Conservation (phyloP, 2,113 vertebrate species). For the Sphaerodactylus townsendi region DNA sequence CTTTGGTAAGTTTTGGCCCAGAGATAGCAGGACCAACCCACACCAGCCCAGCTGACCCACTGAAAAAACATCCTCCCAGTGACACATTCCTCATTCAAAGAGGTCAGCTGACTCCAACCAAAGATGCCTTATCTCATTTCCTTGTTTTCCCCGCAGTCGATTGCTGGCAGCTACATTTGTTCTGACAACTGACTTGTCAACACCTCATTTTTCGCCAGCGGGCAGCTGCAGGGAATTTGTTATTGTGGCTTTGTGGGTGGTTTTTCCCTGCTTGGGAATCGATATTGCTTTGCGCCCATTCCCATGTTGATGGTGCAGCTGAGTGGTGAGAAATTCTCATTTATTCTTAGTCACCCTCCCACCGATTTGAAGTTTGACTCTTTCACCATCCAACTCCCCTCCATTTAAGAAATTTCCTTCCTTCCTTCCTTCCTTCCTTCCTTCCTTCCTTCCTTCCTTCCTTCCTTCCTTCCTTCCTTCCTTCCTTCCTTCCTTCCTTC, state of each 20-base stretch:
- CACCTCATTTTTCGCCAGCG: neutral
- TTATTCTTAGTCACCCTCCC: slow-evolving; percentile 4
- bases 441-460: too few relatives aligned
- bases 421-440: too few relatives aligned
- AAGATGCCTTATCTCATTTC: neutral
- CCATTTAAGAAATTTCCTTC: too few relatives aligned
- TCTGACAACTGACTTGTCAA: slow-evolving; percentile 19
- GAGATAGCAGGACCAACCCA: neutral
- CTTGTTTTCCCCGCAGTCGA: slow-evolving; percentile 17
- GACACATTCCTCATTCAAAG: too few relatives aligned
- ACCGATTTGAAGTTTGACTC: neutral
- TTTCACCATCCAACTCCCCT: too few relatives aligned
- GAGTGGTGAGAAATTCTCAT: neutral
- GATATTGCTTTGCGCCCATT: neutral
- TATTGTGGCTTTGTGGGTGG: neutral
- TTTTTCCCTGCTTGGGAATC: neutral
- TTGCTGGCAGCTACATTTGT: slow-evolving; percentile 10
- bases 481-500: too few relatives aligned
- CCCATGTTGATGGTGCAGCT: neutral
- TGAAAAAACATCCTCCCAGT: neutral
- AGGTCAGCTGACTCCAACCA: neutral
- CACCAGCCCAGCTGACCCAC: neutral
- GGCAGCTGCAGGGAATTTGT: slow-evolving; percentile 5
- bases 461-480: too few relatives aligned
- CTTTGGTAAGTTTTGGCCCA: too few relatives aligned